Conservation (phyloP, 2,888 invertebrate species). For the Emmelina monodactyla region DNA sequence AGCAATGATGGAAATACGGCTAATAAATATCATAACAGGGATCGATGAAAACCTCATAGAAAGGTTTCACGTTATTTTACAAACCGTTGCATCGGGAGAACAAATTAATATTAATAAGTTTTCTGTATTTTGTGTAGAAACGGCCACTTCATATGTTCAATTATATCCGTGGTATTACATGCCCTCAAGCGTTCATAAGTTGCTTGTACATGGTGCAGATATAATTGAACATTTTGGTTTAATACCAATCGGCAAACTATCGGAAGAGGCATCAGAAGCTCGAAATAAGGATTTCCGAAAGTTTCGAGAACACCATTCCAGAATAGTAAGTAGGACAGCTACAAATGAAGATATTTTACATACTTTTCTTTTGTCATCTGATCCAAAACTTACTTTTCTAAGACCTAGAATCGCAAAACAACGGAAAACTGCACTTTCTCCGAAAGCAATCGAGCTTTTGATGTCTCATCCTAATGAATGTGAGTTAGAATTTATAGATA, state of each 20-base stretch:
- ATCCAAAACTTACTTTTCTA: no score
- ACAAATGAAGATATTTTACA: no score
- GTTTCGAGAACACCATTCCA: no score
- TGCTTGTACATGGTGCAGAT: neutral
- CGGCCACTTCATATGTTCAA: neutral
- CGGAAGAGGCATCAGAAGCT: no score
- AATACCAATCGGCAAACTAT: no score
- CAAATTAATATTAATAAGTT: neutral
- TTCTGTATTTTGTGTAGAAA: neutral
- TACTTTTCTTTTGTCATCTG: no score
- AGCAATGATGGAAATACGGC: neutral
- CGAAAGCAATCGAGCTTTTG: neutral
- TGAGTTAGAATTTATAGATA: neutral
- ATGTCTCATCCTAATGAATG: neutral
- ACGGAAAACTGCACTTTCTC: neutral
- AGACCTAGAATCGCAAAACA: neutral
- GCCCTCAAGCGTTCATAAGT: neutral
- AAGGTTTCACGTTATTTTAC: neutral
- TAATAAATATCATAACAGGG: neutral
- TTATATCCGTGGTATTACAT: neutral
- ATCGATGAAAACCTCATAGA: neutral
- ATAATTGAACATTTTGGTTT: no score
- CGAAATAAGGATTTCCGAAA: neutral
- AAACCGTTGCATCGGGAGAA: neutral
- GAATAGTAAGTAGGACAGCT: no score